A percentile compares a stretch with the other conserved stretches of the same genome.
These are phyloP conservation scores for Nysson spinosus DNA, from an alignment of 2,888 invertebrate genomes.

Conservation along the genomic window DNA sequence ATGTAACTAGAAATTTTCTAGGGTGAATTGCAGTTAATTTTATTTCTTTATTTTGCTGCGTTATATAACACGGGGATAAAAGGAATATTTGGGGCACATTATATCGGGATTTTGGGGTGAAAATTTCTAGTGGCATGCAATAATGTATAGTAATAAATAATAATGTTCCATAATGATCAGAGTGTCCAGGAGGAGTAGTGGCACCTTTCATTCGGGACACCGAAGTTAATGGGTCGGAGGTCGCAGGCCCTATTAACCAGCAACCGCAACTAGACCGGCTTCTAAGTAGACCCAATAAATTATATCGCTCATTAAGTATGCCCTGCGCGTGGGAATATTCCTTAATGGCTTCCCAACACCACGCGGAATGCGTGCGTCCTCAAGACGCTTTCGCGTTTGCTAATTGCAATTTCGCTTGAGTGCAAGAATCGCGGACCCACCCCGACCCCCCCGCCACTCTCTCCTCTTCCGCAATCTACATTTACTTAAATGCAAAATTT, in stretches of 20 bases:
- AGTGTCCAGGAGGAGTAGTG: no score
- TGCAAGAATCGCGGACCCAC: slow-evolving; percentile 33
- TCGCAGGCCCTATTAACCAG: slow-evolving; percentile 58
- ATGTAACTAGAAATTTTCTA: no score
- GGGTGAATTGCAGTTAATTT: no score
- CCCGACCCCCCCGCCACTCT: not conserved
- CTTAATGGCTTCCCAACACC: slow-evolving; percentile 59
- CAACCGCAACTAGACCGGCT: slow-evolving; percentile 56
- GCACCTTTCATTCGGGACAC: slow-evolving; percentile 41
- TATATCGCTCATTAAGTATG: slow-evolving; percentile 65
- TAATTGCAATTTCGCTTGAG: slow-evolving; percentile 57
- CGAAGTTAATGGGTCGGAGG: slow-evolving; percentile 55
- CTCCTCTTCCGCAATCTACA: not conserved
- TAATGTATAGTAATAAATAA: no score
- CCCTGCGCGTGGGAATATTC: slow-evolving; percentile 59
- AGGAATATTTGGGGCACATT: no score
- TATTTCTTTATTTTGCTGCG: no score
- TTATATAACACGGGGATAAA: no score
- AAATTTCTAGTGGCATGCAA: no score
- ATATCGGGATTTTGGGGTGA: no score
- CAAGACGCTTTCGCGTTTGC: slow-evolving; percentile 33
- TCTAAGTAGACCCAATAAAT: slow-evolving; percentile 64
- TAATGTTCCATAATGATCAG: no score
- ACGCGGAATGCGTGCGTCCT: slow-evolving; percentile 52
- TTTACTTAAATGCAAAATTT: slow-evolving; percentile 6